These are phyloP conservation scores for Cephus rjabovi DNA, from an alignment of 2,888 invertebrate genomes.

Conservation along the genomic window DNA sequence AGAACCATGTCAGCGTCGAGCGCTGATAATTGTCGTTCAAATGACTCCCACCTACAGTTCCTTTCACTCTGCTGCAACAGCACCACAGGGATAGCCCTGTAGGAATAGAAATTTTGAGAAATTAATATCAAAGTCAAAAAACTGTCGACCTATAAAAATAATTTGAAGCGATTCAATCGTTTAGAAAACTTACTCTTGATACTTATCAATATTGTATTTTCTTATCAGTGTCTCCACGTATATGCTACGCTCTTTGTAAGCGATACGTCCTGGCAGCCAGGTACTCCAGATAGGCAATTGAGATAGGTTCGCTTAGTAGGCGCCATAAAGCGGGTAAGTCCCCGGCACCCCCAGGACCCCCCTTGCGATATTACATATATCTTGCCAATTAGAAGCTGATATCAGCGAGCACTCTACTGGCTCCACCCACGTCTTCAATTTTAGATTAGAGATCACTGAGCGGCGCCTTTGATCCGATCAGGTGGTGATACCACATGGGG, in stretches of 20 bases:
- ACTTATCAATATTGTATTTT: neutral
- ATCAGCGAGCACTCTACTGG: neutral
- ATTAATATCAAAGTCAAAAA: neutral
- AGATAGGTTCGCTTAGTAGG: neutral
- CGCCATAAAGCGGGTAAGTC: neutral
- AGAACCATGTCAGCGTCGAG: neutral
- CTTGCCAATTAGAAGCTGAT: conserved; percentile 21
- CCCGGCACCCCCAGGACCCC: neutral
- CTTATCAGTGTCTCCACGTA: neutral
- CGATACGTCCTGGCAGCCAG: neutral
- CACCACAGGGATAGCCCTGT: neutral
- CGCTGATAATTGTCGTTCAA: neutral
- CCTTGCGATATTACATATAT: neutral
- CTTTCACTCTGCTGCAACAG: neutral
- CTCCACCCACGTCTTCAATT: conserved; percentile 13
- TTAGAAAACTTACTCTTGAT: too few species aligned
- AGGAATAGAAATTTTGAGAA: neutral
- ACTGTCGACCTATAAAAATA: too few species aligned
- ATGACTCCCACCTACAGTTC: neutral
- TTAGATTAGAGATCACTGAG: conserved; percentile 12
- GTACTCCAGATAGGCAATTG: neutral
- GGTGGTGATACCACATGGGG: neutral
- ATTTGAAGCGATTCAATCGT: too few species aligned
- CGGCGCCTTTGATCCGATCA: neutral
- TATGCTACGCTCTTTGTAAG: neutral